Base-by-base conservation (phyloP, 2,113 vertebrate species). In the Sinocyclocheilus maitianheensis region DNA sequence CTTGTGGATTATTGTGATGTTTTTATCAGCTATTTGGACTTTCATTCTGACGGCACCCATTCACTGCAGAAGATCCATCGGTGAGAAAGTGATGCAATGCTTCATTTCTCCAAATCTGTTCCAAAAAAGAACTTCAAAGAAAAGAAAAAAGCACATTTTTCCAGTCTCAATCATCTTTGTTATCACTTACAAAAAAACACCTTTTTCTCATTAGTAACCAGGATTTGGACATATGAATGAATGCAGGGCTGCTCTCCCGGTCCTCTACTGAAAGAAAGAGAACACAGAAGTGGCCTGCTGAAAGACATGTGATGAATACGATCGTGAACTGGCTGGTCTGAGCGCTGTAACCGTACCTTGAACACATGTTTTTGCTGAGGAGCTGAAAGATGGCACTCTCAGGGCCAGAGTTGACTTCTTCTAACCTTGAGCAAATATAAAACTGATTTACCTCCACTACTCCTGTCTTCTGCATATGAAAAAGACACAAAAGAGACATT, bases 301-400 rank as follows among this genome's bases (percentile, higher is more conserved):
- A 94, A 92, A 93, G 93, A 90, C 83, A 51, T 81, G 88, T 90
- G 90, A 92, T 92, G 87, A 93, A 93, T 89, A 88, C 16, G 62
- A 92, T 91, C 90, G 85, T 86, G 9, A 85, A 87, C 89, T 91
- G 89, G 89, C 89, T 89, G 91, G 92, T 78, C 20, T 4, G 22
- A 85, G 77, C 88, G 88, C 91, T 93, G 92, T 93, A 92, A 93
- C 91, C 51, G 86, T 92, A 93, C 86, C 92, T 92, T 92, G 88
- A 92, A 92, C 94, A 93, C 90, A 93, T 94, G 94, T 93, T 95
- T 95, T 94, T 93, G 91, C 94, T 91, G 93, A 94, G 91, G 92
- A 91, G 92, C 93, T 95, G 93, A 95, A 94, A 94, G 91, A 94
- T 93, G 91, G 93, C 93, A 93, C 93, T 94, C 90, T 85, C 87